Percentiles rank a stretch among this genome's conserved stretches.
These are phyloP conservation scores for Rhamphomyia laevipes DNA, from an alignment of 2,888 invertebrate species.

Conservation along the genomic window DNA sequence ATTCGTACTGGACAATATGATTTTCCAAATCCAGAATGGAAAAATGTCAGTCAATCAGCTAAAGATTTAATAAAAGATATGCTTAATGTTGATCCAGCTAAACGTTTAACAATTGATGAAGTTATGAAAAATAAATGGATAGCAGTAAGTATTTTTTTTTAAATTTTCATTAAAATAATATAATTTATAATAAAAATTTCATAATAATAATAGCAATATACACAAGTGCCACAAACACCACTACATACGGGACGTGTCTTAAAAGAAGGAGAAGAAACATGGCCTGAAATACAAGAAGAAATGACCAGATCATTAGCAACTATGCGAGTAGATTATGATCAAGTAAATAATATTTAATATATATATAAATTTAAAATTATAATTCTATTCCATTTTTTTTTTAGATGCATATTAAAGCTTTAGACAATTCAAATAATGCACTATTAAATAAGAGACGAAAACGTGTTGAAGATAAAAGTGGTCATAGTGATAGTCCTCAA, in stretches of 20 bases:
- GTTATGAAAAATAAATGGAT: constrained; percentile 85
- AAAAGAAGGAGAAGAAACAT: constrained; percentile 81
- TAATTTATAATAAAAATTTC: background rate
- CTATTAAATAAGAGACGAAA: constrained; percentile 75
- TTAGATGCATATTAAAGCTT: constrained; percentile 83
- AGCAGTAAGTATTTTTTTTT: constrained; percentile 49
- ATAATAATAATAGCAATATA: constrained; percentile 39
- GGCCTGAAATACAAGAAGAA: constrained; percentile 98
- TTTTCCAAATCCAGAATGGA: constrained; percentile 94
- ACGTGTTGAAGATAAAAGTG: constrained; percentile 29
- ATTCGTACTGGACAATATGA: constrained; percentile 88
- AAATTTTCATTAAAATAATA: background rate
- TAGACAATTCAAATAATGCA: constrained; percentile 88
- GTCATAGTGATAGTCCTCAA: background rate
- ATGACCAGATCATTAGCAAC: constrained; percentile 96
- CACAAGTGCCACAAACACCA: constrained; percentile 89
- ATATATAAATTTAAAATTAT: background rate
- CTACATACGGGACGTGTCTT: constrained; percentile 81
- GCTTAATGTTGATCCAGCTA: constrained; percentile 86
- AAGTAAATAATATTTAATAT: constrained; percentile 39
- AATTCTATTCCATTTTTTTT: background rate
- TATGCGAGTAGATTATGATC: constrained; percentile 97
- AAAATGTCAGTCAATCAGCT: constrained; percentile 85
- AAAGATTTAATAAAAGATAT: constrained; percentile 92
- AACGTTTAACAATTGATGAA: constrained; percentile 80